A percentile compares a stretch with the other conserved stretches of the same genome.
Evolutionary conservation across 2,113 vertebrate species (phyloP).

Genomic region (Nibea coibor): DNA sequence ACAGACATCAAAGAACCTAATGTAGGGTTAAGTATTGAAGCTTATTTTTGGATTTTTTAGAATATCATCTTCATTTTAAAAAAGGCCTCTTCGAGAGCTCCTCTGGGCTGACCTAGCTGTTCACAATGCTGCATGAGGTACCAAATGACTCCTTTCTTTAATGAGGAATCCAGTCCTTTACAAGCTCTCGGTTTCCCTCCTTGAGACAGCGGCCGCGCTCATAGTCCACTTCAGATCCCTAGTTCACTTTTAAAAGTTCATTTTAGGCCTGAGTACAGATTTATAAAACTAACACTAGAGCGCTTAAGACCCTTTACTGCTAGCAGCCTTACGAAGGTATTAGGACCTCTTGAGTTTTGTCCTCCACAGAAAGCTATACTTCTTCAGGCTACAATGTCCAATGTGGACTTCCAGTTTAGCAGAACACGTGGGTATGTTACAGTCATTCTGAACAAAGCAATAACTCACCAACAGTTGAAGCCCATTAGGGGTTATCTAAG

Average conservation of each 20-base stretch:
- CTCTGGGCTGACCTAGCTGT: neutral
- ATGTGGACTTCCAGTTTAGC: constrained; percentile 18
- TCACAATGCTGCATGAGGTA: neutral
- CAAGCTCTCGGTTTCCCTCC: constrained; percentile 2
- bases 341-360: neutral
- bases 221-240: constrained; percentile 16
- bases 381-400: constrained; percentile 9
- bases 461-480: constrained; percentile 43
- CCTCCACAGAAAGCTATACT: constrained; percentile 1
- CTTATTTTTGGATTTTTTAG: neutral
- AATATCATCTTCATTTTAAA: neutral
- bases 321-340: neutral
- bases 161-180: neutral
- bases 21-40: neutral
- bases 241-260: constrained; percentile 5
- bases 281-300: neutral
- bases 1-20: neutral
- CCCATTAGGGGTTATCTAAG: constrained; percentile 49
- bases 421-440: constrained; percentile 26
- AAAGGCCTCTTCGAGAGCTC: neutral
- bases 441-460: constrained; percentile 40
- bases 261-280: neutral
- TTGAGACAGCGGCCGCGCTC: neutral
- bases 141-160: neutral
- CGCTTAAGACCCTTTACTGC: neutral